These are phyloP conservation scores for Leptinotarsa rubiginosa DNA, from an alignment of 2,888 invertebrate species.

Conservation along the genomic window DNA sequence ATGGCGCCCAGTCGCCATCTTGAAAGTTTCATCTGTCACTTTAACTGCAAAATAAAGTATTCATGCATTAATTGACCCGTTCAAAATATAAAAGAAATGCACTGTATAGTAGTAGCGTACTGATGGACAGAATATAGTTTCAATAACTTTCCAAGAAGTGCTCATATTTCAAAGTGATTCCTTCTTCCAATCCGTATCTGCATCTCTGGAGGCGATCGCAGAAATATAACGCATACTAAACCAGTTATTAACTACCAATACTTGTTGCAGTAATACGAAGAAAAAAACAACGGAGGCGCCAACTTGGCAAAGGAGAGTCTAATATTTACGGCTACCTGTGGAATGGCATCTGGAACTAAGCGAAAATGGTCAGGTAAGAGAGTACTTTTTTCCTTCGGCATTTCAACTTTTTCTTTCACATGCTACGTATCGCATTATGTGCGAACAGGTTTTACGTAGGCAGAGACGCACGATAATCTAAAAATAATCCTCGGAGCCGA, in stretches of 20 bases:
- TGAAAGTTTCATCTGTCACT: no score
- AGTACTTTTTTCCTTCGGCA: constrained; percentile 3
- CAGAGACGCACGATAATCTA: constrained; percentile 4
- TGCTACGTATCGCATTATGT: constrained; percentile 1
- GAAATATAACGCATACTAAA: not conserved
- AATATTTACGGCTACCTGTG: constrained; percentile 31
- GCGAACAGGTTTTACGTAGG: constrained; percentile 17
- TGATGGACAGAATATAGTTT: no score
- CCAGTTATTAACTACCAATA: not conserved
- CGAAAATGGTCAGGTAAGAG: constrained; percentile 50
- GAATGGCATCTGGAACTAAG: constrained; percentile 51
- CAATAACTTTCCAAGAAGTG: no score
- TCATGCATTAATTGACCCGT: no score
- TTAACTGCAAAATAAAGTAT: no score
- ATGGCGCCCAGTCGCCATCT: no score
- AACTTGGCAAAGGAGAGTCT: not conserved
- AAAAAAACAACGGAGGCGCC: constrained; percentile 9
- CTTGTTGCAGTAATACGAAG: constrained; percentile 5
- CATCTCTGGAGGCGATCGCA: not conserved
- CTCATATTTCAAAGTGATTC: no score
- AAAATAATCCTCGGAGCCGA: constrained; percentile 12
- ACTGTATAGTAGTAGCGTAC: no score
- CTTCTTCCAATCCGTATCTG: not conserved
- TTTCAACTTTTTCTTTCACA: constrained; percentile 7
- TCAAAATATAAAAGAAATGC: no score